Evolutionary conservation across 1,140 invertebrate genomes (phyloP).

Genomic region (Alviniconcha marisindica): DNA sequence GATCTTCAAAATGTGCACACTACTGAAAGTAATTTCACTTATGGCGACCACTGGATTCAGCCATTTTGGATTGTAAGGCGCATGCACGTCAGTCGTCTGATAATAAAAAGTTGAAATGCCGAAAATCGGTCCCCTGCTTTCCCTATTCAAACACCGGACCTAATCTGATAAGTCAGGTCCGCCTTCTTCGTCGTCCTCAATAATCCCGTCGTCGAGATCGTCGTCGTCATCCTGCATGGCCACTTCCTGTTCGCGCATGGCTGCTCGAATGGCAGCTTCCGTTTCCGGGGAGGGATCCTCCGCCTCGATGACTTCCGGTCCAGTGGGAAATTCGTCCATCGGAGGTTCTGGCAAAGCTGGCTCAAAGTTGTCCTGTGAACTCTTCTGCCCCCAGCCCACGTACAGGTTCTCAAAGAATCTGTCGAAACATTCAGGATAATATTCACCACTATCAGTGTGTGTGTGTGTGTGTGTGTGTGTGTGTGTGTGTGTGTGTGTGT

Average conservation of each 20-base stretch:
- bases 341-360: slow-evolving; percentile 50
- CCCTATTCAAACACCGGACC: too few relatives aligned
- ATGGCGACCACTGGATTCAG: too few relatives aligned
- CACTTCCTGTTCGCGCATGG: slow-evolving; percentile 46
- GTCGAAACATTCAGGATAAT: background rate
- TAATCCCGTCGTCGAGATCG: slow-evolving; percentile 42
- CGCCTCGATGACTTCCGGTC: slow-evolving; percentile 61
- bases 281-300: slow-evolving; percentile 62
- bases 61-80: too few relatives aligned
- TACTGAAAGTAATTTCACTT: too few relatives aligned
- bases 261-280: slow-evolving; percentile 56
- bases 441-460: background rate
- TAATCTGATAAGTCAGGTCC: slow-evolving; percentile 23
- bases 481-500: slow-evolving; percentile 18
- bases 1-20: too few relatives aligned
- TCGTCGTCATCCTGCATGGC: slow-evolving; percentile 30
- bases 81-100: too few relatives aligned
- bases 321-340: slow-evolving; percentile 60
- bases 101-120: too few relatives aligned
- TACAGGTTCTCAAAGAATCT: slow-evolving; percentile 64
- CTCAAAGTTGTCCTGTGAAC: slow-evolving; percentile 48
- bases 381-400: slow-evolving; percentile 63
- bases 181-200: slow-evolving; percentile 38
- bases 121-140: too few relatives aligned
- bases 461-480: background rate